phyloP scores from a whole-genome alignment of 2,888 invertebrate genomes.

The Protophormia terraenovae region DNA sequence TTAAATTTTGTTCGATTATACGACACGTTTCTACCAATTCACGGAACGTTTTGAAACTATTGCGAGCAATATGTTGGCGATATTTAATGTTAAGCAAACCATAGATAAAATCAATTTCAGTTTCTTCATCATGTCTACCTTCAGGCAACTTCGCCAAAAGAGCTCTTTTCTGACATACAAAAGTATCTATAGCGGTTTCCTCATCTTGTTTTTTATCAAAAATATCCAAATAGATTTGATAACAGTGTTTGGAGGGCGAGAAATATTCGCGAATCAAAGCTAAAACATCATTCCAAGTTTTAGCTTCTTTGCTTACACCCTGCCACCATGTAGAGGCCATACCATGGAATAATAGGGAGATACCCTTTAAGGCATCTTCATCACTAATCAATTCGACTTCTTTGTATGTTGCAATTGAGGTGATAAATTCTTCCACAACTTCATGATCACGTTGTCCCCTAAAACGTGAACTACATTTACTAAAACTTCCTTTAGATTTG shows the following conservation, averaged over 20 bases:
- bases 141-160: constrained; percentile 76
- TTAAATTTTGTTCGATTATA: neutral
- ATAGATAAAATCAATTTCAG: constrained; percentile 76
- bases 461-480: constrained; percentile 69
- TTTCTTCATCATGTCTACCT: constrained; percentile 61
- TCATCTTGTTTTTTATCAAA: constrained; percentile 73
- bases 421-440: constrained; percentile 77
- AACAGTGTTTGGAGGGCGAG: constrained; percentile 77
- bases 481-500: neutral
- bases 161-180: constrained; percentile 76
- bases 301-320: constrained; percentile 75
- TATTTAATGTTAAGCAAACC: constrained; percentile 75
- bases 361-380: constrained; percentile 75
- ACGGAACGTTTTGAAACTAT: constrained; percentile 74
- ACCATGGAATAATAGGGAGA: constrained; percentile 74
- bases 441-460: constrained; percentile 77
- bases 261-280: constrained; percentile 76
- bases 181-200: constrained; percentile 72
- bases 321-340: constrained; percentile 77
- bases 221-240: constrained; percentile 77
- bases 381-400: constrained; percentile 77
- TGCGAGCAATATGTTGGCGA: constrained; percentile 73
- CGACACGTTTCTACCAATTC: constrained; percentile 76
- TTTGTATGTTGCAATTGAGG: constrained; percentile 75
- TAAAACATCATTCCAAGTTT: constrained; percentile 74